phyloP scores from a whole-genome alignment of 2,797 vertebrate species.

The Chiloscyllium punctatum region DNA sequence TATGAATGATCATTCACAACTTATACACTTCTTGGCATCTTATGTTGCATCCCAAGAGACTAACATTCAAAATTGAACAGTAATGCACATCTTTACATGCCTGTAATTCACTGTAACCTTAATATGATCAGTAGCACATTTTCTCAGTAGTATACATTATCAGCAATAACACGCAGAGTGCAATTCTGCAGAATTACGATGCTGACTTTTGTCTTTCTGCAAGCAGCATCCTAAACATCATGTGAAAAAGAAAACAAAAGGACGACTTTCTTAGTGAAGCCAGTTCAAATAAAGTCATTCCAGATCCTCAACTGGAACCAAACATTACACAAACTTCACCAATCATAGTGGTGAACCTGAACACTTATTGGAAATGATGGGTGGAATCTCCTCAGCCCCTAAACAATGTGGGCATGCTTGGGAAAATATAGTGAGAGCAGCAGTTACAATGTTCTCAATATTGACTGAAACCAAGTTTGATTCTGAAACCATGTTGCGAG shows the following conservation, averaged over 20 bases:
- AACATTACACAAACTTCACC: background rate
- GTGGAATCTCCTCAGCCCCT: background rate
- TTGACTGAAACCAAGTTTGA: too few species aligned
- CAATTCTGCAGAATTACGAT: slow-evolving; percentile 5
- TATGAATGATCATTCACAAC: background rate
- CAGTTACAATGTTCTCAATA: too few species aligned
- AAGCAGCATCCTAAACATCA: background rate
- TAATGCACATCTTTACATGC: background rate
- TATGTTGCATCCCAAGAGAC: background rate
- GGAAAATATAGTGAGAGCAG: too few species aligned
- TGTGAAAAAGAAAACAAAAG: background rate
- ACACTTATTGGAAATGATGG: background rate
- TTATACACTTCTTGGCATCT: background rate
- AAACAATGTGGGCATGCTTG: too few species aligned
- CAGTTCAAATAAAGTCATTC: background rate
- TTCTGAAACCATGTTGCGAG: too few species aligned
- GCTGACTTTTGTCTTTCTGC: background rate
- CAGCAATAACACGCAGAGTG: too few species aligned
- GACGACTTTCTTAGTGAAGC: background rate
- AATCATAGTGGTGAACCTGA: background rate
- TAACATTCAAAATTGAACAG: background rate
- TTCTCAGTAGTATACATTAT: background rate
- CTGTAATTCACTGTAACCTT: background rate
- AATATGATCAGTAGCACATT: background rate
- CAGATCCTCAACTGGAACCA: background rate